Evolutionary conservation across 2,113 vertebrate genomes (phyloP), one percentile per base, ranked within the genome.

Genomic region (Corythoichthys intestinalis): DNA sequence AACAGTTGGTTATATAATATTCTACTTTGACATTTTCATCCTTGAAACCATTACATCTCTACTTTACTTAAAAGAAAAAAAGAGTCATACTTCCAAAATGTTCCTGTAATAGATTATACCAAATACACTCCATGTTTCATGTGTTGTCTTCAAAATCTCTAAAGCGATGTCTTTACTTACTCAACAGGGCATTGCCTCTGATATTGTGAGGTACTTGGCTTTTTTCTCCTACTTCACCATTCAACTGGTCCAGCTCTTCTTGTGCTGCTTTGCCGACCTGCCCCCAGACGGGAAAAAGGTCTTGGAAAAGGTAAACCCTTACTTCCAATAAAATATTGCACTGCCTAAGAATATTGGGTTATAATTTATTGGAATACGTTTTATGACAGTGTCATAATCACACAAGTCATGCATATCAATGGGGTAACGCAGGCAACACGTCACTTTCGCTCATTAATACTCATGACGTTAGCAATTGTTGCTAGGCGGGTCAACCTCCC

Each of bases 181-280:
- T 71, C 68, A 34, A 0, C 85, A 98, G 96, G 93, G 87, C 48
- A 92, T 95, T 52, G 66, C 76, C 58, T 85, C 90, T 0, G 93
- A 95, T 65, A 80, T 76, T 6, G 92, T 95, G 48, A 84, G 66
- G 54, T 93, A 95, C 9, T n/a, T 95, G 65, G 87, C 91, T 41
- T 92, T 94, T 75, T 95, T 92, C 80, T 82, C 94, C 52, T 92
- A 92, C 76, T 90, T 92, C 74, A 78, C 72, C 34, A 90, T 98
- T 79, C 93, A 95, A 63, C 68, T 92, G 77, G 90, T 83, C 4
- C 91, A 97, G 75, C 89, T 97, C 8, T 85, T 94, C 71, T 83
- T 98, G 48, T 94, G 93, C 80, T 96, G 94, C 84, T 91, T 96
- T 56, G 91, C 90, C 7, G 96, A 98, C 82, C 89, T 72, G 3